phyloP scores from a whole-genome alignment of 2,888 invertebrate species.

The Priocnemis perturbator region DNA sequence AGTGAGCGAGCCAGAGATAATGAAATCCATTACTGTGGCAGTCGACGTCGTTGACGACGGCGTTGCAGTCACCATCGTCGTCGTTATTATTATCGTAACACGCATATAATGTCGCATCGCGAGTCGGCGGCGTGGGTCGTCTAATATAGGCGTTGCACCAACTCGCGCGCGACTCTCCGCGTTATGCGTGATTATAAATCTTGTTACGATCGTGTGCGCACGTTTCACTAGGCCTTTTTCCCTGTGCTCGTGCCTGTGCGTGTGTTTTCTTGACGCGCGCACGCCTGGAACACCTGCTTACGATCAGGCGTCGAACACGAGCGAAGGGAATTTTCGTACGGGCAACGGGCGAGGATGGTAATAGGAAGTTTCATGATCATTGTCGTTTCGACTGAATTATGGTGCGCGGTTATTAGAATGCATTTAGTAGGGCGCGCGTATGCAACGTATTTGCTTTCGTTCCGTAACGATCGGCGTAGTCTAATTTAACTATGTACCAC shows the following conservation, averaged over 20 bases:
- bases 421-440: no score
- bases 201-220: constrained; percentile 46
- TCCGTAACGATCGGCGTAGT: no score
- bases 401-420: no score
- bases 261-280: no score
- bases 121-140: constrained; percentile 53
- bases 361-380: no score
- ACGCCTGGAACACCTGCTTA: constrained; percentile 25
- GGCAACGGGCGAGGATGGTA: no score
- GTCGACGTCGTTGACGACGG: constrained; percentile 6
- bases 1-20: constrained; percentile 45
- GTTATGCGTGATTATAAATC: constrained; percentile 50
- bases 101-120: constrained; percentile 55
- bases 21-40: constrained; percentile 61
- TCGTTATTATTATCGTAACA: constrained; percentile 59
- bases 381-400: no score
- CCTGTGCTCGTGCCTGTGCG: neutral
- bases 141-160: constrained; percentile 48
- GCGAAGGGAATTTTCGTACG: neutral
- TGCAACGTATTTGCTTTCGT: no score
- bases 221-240: neutral
- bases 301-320: constrained; percentile 9
- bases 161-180: constrained; percentile 37
- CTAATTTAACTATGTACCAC: no score
- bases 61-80: constrained; percentile 35